Evolutionary conservation across 2,113 vertebrate genomes (phyloP).

Genomic region (Capreolus pygargus): DNA sequence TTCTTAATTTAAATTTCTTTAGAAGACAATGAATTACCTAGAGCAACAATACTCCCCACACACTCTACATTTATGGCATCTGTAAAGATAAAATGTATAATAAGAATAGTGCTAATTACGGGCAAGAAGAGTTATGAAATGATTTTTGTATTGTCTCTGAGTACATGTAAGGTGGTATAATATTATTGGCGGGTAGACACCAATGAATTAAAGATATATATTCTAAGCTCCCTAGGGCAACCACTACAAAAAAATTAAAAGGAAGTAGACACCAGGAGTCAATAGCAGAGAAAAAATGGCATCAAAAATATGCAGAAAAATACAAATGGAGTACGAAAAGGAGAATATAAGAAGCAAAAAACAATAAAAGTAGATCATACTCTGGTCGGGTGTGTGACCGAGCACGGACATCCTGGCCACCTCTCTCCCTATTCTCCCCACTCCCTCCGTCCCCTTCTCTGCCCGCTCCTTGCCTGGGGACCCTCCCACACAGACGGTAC

Average conservation of each 20-base stretch:
- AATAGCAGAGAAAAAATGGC: neutral
- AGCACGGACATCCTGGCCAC: neutral
- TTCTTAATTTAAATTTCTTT: neutral
- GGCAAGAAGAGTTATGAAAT: no score
- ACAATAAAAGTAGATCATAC: neutral
- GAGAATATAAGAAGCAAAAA: neutral
- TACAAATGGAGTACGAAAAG: neutral
- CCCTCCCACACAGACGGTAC: constrained; percentile 68
- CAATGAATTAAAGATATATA: accelerated
- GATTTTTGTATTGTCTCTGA: neutral
- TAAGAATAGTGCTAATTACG: accelerated
- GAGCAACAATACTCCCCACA: neutral
- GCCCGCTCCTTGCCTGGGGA: accelerated
- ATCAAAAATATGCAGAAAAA: neutral
- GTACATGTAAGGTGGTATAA: accelerated
- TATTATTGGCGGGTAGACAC: neutral
- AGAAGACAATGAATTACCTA: neutral
- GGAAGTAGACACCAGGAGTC: neutral
- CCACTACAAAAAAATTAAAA: neutral
- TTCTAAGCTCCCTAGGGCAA: neutral
- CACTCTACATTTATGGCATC: accelerated
- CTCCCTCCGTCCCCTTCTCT: neutral
- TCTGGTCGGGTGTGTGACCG: accelerated
- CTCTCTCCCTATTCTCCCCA: neutral
- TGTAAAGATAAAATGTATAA: no score